Evolutionary conservation across 2,113 vertebrate genomes (phyloP).

Genomic region (Larimichthys polyactis): DNA sequence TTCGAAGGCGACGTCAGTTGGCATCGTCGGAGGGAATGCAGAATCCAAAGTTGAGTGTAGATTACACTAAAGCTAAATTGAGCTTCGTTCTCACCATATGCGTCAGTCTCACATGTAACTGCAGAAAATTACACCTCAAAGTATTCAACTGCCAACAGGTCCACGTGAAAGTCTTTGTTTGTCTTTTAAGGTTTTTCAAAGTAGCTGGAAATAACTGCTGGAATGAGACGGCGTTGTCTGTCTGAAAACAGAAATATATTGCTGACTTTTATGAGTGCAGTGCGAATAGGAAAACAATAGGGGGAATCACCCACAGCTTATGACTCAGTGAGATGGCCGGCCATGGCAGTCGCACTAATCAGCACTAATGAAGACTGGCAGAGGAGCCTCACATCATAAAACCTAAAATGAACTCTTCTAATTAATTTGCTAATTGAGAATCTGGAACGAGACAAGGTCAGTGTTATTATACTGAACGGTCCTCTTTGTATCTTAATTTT

Average conservation of each 20-base stretch:
- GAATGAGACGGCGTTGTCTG: background rate
- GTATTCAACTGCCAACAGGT: background rate
- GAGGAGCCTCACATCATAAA: slow-evolving; percentile 77
- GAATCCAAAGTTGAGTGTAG: slow-evolving; percentile 19
- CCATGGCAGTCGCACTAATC: slow-evolving; percentile 84
- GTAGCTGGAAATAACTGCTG: background rate
- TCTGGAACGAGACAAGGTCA: slow-evolving; percentile 81
- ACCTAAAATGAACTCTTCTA: slow-evolving; percentile 85
- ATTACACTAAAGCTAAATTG: slow-evolving; percentile 22
- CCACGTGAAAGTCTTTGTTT: background rate
- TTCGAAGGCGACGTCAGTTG: slow-evolving; percentile 16
- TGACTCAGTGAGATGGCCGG: slow-evolving; percentile 43
- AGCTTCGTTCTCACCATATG: slow-evolving; percentile 30
- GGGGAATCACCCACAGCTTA: slow-evolving; percentile 55
- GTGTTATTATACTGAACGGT: slow-evolving; percentile 49
- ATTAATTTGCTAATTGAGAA: slow-evolving; percentile 89
- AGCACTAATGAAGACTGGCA: slow-evolving; percentile 88
- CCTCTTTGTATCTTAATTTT: slow-evolving; percentile 59
- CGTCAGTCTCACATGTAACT: background rate
- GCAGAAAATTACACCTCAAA: background rate
- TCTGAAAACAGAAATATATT: background rate
- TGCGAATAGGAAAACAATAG: slow-evolving; percentile 34
- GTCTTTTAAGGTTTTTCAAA: background rate
- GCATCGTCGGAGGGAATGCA: slow-evolving; percentile 1
- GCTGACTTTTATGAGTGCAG: slow-evolving; percentile 27